Evolutionary conservation across 2,113 vertebrate genomes (phyloP).

Genomic region (Patagioenas fasciata): DNA sequence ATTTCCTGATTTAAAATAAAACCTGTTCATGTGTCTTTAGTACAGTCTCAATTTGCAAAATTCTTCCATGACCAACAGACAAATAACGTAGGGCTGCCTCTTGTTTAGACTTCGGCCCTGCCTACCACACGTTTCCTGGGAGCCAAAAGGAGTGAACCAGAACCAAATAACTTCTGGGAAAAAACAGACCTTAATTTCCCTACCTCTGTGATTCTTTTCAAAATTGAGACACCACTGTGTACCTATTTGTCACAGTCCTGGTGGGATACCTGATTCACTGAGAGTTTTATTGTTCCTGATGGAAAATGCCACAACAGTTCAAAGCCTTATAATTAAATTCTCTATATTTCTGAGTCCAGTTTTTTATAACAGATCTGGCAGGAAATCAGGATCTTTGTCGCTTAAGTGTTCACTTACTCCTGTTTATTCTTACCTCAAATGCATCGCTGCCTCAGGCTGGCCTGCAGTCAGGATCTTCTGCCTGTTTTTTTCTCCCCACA

Average conservation of each 20-base stretch:
- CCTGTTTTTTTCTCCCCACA: conserved; percentile 8
- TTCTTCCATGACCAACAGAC: background rate
- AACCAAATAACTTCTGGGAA: background rate
- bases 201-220: background rate
- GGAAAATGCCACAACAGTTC: conserved; percentile 31
- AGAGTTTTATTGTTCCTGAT: conserved; percentile 17
- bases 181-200: background rate
- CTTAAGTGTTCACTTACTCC: conserved; percentile 63
- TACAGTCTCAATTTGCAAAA: background rate
- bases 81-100: background rate
- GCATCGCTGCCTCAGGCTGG: conserved; percentile 38
- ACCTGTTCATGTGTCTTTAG: background rate
- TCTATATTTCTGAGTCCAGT: background rate
- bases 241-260: conserved; percentile 22
- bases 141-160: background rate
- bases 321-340: conserved; percentile 45
- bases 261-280: conserved; percentile 34
- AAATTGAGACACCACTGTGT: conserved; percentile 2
- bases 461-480: conserved; percentile 11
- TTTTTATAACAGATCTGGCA: conserved; percentile 55
- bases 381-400: conserved; percentile 51
- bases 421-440: conserved; percentile 53
- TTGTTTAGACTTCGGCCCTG: background rate
- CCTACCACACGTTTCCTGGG: background rate
- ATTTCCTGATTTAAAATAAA: background rate